Evolutionary conservation across 2,797 vertebrate genomes (phyloP), one percentile per base, ranked within the genome.

Genomic region (Babyrousa celebensis): DNA sequence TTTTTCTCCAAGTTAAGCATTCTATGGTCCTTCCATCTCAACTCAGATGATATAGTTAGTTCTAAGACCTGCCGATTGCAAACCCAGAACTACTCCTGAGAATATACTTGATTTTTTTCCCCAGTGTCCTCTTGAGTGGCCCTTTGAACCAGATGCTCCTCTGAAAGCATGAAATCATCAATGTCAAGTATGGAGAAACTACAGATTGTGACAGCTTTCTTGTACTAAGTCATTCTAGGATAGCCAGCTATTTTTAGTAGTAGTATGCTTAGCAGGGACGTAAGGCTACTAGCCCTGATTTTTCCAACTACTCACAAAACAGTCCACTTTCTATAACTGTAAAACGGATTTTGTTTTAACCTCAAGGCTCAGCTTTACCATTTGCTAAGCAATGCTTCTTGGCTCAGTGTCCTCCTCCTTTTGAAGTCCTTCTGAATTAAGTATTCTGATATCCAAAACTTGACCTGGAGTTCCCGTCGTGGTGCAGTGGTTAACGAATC

Each of bases 321-420:
- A 72, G 32, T 67, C 18, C 21, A 85, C 52, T 62, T 92, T 62
- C 25, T 92, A 29, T 84, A 72, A 89, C 48, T 72, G 2, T 80
- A 90, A 7, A 71, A 77, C 70, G 92, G 56, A 95, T 91, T 95
- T 96, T 84, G 12, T 71, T 95, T 96, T 82, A 95, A 85, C 62
- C 36, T 63, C 56, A 78, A 78, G 25, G 56, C 43, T 85, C 48
- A 79, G 6, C 62, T 95, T 95, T 85, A 85, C 48, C 29, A 62
- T 94, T 95, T 74, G 56, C 32, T 27, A 32, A 83, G 65, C n/a
- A 75, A n/a, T n/a, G 52, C 10, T 95, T 36, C 2, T 67, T 54
- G 67, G 68, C 40, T 92, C 48, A 48, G 23, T n/a, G 72, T 92
- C 96, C 36, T 17, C 84, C 71, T 84, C 60, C 60, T 56, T 1